Evolutionary conservation across 1,140 invertebrate species (phyloP).

Genomic region (Palaemon carinicauda): DNA sequence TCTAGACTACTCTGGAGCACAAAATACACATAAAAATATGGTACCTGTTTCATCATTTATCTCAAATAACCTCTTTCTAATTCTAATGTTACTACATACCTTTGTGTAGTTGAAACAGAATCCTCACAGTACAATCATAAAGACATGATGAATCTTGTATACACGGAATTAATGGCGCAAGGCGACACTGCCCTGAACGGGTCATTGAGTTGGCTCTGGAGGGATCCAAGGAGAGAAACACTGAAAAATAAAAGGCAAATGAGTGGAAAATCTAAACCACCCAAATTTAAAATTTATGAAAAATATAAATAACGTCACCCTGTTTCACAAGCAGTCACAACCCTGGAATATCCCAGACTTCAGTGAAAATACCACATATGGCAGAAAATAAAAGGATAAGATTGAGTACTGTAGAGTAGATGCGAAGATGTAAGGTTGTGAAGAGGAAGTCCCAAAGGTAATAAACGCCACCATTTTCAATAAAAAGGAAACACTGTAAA

Average conservation of each 20-base stretch:
- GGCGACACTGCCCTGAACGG: slow-evolving; percentile 90
- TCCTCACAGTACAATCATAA: slow-evolving; percentile 95
- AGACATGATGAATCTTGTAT: slow-evolving; percentile 96
- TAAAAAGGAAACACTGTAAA: too few species aligned
- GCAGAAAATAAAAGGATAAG: neutral
- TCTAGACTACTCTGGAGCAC: too few species aligned
- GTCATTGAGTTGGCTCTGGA: slow-evolving; percentile 97
- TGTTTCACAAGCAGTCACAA: too few species aligned
- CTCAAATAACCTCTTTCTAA: neutral
- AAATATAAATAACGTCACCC: neutral
- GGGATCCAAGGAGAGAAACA: slow-evolving; percentile 93
- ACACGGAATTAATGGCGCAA: slow-evolving; percentile 96
- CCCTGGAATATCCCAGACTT: too few species aligned
- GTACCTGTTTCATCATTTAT: neutral
- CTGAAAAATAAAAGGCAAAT: slow-evolving; percentile 70
- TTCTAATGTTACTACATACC: slow-evolving; percentile 66
- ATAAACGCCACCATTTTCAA: neutral
- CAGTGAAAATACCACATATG: neutral
- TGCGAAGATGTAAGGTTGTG: too few species aligned
- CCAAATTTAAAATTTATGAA: neutral
- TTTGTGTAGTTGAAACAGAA: slow-evolving; percentile 94
- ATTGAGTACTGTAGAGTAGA: too few species aligned
- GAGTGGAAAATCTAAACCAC: neutral
- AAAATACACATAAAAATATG: too few species aligned
- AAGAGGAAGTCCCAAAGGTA: neutral